phyloP scores from a whole-genome alignment of 2,113 vertebrate species.

The Lophius piscatorius region DNA sequence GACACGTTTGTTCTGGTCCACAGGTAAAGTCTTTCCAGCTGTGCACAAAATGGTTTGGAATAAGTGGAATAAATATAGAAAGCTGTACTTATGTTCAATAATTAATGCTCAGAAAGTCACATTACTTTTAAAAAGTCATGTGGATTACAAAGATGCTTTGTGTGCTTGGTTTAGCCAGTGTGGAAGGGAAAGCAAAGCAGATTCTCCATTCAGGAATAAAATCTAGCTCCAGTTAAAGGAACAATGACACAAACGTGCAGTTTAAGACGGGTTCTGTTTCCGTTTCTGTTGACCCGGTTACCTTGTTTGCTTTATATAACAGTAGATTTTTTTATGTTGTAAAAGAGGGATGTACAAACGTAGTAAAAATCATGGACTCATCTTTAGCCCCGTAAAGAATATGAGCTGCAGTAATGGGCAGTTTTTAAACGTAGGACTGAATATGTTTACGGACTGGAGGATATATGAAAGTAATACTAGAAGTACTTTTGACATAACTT shows the following conservation, averaged over 20 bases:
- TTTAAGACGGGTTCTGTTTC: no score
- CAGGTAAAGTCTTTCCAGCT: background rate
- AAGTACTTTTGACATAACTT: no score
- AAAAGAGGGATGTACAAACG: background rate
- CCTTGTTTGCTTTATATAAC: no score
- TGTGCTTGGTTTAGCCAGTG: background rate
- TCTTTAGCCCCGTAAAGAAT: background rate
- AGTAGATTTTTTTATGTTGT: no score
- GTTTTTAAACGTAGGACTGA: no score
- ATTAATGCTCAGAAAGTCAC: slow-evolving; percentile 14
- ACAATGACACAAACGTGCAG: no score
- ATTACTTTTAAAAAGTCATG: slow-evolving; percentile 10
- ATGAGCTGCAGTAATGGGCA: no score
- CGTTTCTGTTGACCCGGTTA: no score
- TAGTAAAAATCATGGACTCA: background rate
- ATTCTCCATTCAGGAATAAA: background rate
- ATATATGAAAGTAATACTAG: no score
- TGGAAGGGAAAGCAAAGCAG: background rate
- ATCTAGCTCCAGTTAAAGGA: background rate
- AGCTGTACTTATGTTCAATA: slow-evolving; percentile 22
- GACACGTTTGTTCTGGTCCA: background rate
- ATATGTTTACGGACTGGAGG: no score
- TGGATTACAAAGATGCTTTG: background rate
- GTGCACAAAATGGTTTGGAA: slow-evolving; percentile 4
- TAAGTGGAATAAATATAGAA: slow-evolving; percentile 14